These are phyloP conservation scores for Trachelipus rathkii DNA, from an alignment of 1,140 invertebrate genomes.

Conservation along the genomic window DNA sequence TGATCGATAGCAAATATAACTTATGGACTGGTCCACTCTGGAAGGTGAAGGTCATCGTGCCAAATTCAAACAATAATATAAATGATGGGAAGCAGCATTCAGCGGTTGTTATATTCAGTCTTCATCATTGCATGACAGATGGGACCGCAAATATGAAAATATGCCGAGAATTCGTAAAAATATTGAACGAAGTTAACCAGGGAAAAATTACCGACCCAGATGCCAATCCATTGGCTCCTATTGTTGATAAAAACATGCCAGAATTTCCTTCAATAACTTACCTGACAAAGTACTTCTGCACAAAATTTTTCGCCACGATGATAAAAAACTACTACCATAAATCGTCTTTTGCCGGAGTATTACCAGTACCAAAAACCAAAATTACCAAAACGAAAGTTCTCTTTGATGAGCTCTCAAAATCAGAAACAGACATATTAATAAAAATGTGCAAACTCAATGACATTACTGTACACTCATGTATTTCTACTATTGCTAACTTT, in stretches of 20 bases:
- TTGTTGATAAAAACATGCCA: background rate
- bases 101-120: slow-evolving; percentile 25
- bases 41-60: slow-evolving; percentile 23
- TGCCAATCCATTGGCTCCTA: background rate
- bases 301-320: slow-evolving; percentile 20
- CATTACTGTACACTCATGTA: slow-evolving; percentile 29
- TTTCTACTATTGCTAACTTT: slow-evolving; percentile 21
- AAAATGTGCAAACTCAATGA: slow-evolving; percentile 19
- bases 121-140: slow-evolving; percentile 33
- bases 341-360: slow-evolving; percentile 16
- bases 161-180: slow-evolving; percentile 27
- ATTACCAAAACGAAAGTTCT: slow-evolving; percentile 8
- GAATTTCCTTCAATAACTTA: background rate
- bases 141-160: slow-evolving; percentile 33
- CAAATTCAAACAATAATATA: slow-evolving; percentile 16
- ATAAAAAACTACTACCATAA: slow-evolving; percentile 26
- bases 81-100: background rate
- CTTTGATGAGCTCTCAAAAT: slow-evolving; percentile 25
- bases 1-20: slow-evolving; percentile 25
- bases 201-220: slow-evolving; percentile 10
- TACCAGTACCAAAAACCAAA: slow-evolving; percentile 19
- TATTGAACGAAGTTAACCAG: slow-evolving; percentile 29
- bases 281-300: slow-evolving; percentile 25
- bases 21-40: slow-evolving; percentile 28
- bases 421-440: slow-evolving; percentile 26